A percentile compares a stretch with the other conserved stretches of the same genome.
phyloP scores from a whole-genome alignment of 2,888 invertebrate species.

The Drosophila subsilvestris region DNA sequence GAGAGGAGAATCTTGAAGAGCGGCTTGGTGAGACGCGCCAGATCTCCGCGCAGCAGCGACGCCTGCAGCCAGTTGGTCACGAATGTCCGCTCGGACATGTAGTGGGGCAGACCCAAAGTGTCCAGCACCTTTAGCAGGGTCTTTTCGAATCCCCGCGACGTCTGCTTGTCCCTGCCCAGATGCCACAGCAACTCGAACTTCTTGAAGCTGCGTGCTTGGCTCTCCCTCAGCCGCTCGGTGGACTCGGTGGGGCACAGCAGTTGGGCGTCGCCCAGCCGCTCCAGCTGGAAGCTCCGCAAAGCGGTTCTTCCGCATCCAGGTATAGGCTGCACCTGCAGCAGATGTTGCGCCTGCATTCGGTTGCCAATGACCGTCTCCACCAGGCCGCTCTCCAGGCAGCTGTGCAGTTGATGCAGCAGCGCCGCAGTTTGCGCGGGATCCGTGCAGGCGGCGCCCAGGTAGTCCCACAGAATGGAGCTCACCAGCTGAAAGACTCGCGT shows the following conservation, averaged over 20 bases:
- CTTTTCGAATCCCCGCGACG: conserved; percentile 85
- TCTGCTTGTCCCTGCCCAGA: conserved; percentile 88
- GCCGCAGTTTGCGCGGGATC: conserved; percentile 85
- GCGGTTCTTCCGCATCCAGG: conserved; percentile 41
- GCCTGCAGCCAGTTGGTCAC: conserved; percentile 91
- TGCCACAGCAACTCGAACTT: conserved; percentile 88
- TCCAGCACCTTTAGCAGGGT: conserved; percentile 88
- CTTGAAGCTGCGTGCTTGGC: conserved; percentile 83
- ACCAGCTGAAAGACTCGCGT: conserved; percentile 88
- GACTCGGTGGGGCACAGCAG: conserved; percentile 80
- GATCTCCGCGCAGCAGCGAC: conserved; percentile 90
- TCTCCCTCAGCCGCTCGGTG: conserved; percentile 80
- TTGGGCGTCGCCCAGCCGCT: conserved; percentile 82
- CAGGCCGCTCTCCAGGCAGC: conserved; percentile 86
- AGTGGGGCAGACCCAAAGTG: conserved; percentile 81
- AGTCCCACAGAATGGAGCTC: conserved; percentile 89
- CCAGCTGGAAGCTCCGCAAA: conserved; percentile 78
- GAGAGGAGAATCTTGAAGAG: conserved; percentile 90
- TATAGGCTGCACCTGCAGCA: conserved; percentile 71
- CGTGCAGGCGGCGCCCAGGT: conserved; percentile 85
- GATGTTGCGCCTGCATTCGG: conserved; percentile 82
- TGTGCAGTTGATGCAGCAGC: conserved; percentile 91
- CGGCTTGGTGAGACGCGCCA: conserved; percentile 91
- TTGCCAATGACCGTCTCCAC: conserved; percentile 90
- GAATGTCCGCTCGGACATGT: conserved; percentile 84